Evolutionary conservation across 2,797 vertebrate species (phyloP), one percentile per base, ranked within the genome.

Genomic region (Gymnoscopelus microlampas): DNA sequence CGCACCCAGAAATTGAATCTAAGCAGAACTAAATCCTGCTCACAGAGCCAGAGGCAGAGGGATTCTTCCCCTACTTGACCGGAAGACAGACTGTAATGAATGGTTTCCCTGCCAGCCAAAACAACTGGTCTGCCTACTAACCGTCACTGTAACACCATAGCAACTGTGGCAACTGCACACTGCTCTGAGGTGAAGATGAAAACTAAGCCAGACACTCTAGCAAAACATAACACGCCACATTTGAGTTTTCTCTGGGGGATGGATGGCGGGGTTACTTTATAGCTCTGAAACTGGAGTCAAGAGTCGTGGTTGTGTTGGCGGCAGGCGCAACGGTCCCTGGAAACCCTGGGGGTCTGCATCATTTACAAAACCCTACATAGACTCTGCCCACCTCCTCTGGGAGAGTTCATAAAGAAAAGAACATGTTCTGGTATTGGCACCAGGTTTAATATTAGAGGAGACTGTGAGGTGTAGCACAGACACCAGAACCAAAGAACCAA

Each of bases 1-100:
- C 81, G 82, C 78, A 85, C 75, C 77, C 83, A 73, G 73, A 89
- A 88, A 88, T 88, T 80, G 77, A 82, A 87, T 87, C 78, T 87
- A 80, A 85, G 73, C 83, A 66, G 78, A 89, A 79, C 77, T 73
- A 87, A 87, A 86, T 81, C 66, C 63, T 81, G 66, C 77, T 77
- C 23, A 48, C 44, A 11, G 70, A 78, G 76, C 88, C 76, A 76
- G 39, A 54, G 66, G 77, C 71, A 5, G 73, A 88, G 87, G 53
- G 85, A 89, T 92, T 63, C 48, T 54, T 69, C 84, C 69, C 77
- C 85, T 73, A 70, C 82, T 82, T 60, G 23, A 70, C 77, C 60
- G 9, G 68, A 79, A 66, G 60, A 70, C 35, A 62, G 50, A 14
- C 64, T 70, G 69, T 77, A 72, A 84, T 85, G 70, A 86, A 88